Evolutionary conservation across 2,113 vertebrate species (phyloP).

Genomic region (Pomatostomus ruficeps): DNA sequence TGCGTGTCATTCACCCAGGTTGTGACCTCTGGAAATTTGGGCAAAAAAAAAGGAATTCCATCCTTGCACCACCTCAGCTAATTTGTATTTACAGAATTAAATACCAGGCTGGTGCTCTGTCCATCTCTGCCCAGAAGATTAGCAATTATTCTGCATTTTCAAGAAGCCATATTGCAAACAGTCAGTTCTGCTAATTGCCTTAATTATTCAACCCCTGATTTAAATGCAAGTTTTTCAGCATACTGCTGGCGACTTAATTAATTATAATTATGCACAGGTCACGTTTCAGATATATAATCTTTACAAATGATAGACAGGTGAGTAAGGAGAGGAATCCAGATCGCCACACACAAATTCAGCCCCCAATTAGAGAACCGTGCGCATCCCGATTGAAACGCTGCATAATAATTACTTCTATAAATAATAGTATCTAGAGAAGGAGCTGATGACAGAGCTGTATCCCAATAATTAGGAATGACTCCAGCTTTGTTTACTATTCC

Average conservation of each 20-base stretch:
- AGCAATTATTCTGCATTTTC: slow-evolving; percentile 56
- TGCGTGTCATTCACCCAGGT: not conserved
- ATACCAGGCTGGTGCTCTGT: slow-evolving; percentile 37
- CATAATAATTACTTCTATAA: slow-evolving; percentile 56
- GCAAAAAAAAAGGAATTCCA: not conserved
- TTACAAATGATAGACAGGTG: slow-evolving; percentile 68
- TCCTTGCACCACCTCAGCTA: not conserved
- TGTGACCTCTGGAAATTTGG: not conserved
- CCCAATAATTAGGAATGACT: slow-evolving; percentile 43
- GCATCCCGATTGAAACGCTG: slow-evolving; percentile 9
- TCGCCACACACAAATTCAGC: slow-evolving; percentile 43
- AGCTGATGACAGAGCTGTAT: slow-evolving; percentile 36
- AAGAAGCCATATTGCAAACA: slow-evolving; percentile 59
- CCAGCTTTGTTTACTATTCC: slow-evolving; percentile 61
- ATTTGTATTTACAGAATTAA: slow-evolving; percentile 46
- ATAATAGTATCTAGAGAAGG: slow-evolving; percentile 49
- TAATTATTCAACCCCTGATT: slow-evolving; percentile 71
- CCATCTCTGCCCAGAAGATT: slow-evolving; percentile 41
- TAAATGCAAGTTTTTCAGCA: slow-evolving; percentile 72
- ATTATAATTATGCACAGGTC: slow-evolving; percentile 70
- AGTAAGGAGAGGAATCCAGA: slow-evolving; percentile 71
- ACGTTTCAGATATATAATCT: slow-evolving; percentile 66
- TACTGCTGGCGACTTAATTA: slow-evolving; percentile 75
- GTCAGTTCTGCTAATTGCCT: slow-evolving; percentile 66
- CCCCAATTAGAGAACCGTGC: slow-evolving; percentile 41